Conservation (phyloP, 2,113 vertebrate species). For the Thunnus maccoyii region DNA sequence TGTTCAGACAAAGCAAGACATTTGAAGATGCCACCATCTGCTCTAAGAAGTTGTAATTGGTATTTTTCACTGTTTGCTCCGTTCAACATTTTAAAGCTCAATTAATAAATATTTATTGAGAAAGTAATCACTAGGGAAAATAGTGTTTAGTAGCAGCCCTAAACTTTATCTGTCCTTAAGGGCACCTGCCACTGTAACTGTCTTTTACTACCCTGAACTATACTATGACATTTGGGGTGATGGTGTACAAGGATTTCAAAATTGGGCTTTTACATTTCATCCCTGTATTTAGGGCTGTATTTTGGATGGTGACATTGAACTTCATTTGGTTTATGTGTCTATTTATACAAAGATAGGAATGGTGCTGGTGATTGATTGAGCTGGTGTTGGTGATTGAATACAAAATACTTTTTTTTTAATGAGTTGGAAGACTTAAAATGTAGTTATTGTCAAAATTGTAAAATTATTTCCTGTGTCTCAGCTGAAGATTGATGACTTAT, state of each 20-base stretch:
- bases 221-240: neutral
- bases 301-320: neutral
- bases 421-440: neutral
- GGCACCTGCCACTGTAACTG: neutral
- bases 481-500: neutral
- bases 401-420: neutral
- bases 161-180: too few relatives aligned
- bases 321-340: neutral
- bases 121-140: too few relatives aligned
- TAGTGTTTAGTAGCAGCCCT: too few relatives aligned
- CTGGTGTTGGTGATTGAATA: neutral
- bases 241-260: neutral
- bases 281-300: neutral
- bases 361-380: neutral
- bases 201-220: too few relatives aligned
- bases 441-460: neutral
- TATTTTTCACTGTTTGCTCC: too few relatives aligned
- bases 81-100: too few relatives aligned
- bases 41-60: too few relatives aligned
- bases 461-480: neutral
- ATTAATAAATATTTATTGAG: too few relatives aligned
- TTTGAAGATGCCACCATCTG: too few relatives aligned
- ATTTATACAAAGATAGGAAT: neutral
- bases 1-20: too few relatives aligned
- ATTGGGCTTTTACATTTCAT: neutral